Conservation (phyloP, 2,113 vertebrate genomes). For the Recurvirostra avosetta region DNA sequence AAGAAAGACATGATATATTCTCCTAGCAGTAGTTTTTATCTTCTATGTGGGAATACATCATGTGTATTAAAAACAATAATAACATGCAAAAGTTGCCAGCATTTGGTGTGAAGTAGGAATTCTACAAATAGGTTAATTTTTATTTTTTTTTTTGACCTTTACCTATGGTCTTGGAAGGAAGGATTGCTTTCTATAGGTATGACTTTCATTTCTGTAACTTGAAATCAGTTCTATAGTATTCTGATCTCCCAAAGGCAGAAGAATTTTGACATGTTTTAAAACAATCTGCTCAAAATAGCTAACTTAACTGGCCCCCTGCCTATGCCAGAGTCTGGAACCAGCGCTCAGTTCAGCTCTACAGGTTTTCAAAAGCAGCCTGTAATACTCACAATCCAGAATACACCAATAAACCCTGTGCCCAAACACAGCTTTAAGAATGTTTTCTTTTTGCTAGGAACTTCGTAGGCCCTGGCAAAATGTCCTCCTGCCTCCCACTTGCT, state of each 20-base stretch:
- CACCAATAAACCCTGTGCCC: slow-evolving; percentile 13
- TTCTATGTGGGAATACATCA: neutral
- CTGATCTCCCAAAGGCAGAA: neutral
- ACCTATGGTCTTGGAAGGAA: neutral
- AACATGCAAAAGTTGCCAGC: neutral
- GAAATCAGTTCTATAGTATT: neutral
- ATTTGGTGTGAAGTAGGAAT: neutral
- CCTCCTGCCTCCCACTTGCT: slow-evolving; percentile 8
- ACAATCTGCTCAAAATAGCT: slow-evolving; percentile 44
- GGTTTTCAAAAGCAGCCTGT: slow-evolving; percentile 33
- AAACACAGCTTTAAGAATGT: neutral
- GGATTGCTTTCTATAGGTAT: neutral
- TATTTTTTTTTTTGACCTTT: neutral
- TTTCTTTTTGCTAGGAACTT: neutral
- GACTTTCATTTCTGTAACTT: neutral
- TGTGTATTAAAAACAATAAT: slow-evolving; percentile 23
- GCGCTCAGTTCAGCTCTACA: slow-evolving; percentile 12
- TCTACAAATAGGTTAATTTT: neutral
- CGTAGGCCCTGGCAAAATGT: neutral
- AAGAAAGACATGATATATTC: slow-evolving; percentile 40
- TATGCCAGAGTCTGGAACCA: slow-evolving; percentile 25
- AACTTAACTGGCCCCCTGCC: slow-evolving; percentile 52
- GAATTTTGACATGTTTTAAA: slow-evolving; percentile 48
- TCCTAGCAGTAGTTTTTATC: slow-evolving; percentile 37
- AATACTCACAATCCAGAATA: neutral